phyloP scores from a whole-genome alignment of 2,113 vertebrate genomes.

The Shinisaurus crocodilurus region DNA sequence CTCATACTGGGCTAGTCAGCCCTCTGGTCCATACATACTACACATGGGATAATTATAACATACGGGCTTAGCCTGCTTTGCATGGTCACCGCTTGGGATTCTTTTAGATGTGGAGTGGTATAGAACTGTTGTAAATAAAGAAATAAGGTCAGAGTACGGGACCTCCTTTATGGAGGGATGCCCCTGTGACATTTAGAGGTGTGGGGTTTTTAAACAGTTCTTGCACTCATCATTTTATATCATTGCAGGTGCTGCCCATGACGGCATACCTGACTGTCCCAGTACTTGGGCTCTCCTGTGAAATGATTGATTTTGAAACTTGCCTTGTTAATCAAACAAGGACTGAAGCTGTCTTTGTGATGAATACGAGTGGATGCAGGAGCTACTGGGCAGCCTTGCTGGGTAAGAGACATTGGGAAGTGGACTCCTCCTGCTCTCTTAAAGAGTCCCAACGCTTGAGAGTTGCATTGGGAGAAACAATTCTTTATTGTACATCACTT shows the following conservation, averaged over 20 bases:
- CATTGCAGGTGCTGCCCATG: conserved; percentile 82
- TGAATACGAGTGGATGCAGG: conserved; percentile 77
- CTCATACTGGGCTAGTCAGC: not conserved
- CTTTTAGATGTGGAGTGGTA: too few relatives aligned
- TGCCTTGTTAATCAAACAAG: conserved; percentile 81
- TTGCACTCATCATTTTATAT: not conserved
- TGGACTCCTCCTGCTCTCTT: too few relatives aligned
- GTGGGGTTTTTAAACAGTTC: too few relatives aligned
- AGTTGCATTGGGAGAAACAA: not conserved
- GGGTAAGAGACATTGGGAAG: conserved; percentile 69
- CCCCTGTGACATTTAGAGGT: not conserved
- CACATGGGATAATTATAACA: not conserved
- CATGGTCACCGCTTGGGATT: too few relatives aligned
- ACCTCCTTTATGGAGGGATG: not conserved
- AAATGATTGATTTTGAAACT: conserved; percentile 82
- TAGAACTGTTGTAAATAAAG: too few relatives aligned
- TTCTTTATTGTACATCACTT: not conserved
- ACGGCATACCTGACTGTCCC: conserved; percentile 79
- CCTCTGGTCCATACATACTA: not conserved
- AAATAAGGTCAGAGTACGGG: too few relatives aligned
- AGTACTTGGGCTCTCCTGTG: conserved; percentile 79
- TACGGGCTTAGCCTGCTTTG: not conserved
- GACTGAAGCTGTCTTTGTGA: conserved; percentile 77
- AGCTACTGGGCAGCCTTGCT: conserved; percentile 84
- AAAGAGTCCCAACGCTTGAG: not conserved